These are phyloP conservation scores for Phrynosoma blainvillii DNA, from an alignment of 2,113 vertebrate genomes.

Conservation along the genomic window DNA sequence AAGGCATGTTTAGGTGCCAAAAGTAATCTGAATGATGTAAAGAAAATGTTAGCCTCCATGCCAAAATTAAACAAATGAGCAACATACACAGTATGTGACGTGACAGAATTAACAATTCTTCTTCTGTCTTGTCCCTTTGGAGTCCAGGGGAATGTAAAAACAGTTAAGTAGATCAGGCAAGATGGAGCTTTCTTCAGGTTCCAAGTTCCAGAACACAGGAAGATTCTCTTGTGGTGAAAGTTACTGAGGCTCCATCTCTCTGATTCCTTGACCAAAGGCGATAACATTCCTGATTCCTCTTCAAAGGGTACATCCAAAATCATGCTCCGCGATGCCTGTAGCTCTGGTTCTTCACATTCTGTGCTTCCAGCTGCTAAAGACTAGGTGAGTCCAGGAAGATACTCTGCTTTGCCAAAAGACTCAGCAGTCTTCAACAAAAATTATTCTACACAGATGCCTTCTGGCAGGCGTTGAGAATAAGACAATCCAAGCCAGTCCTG, in stretches of 20 bases:
- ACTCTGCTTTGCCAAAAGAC: neutral
- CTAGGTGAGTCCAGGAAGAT: neutral
- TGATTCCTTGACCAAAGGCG: neutral
- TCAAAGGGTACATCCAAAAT: slow-evolving; percentile 18
- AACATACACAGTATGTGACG: neutral
- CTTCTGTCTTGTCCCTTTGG: neutral
- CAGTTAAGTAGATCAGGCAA: neutral
- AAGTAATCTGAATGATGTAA: neutral
- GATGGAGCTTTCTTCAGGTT: slow-evolving; percentile 22
- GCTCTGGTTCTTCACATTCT: slow-evolving; percentile 6
- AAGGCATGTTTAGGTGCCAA: neutral
- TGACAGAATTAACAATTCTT: neutral
- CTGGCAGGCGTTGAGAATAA: neutral
- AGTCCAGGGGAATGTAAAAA: slow-evolving; percentile 28
- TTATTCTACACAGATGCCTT: neutral
- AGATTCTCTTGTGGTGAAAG: slow-evolving; percentile 36
- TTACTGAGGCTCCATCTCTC: slow-evolving; percentile 31
- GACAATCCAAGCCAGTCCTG: slow-evolving; percentile 14
- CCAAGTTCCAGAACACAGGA: slow-evolving; percentile 29
- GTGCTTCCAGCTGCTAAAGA: slow-evolving; percentile 20
- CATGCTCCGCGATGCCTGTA: neutral
- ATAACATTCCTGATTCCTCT: slow-evolving; percentile 28
- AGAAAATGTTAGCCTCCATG: neutral
- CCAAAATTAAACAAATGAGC: slow-evolving; percentile 14
- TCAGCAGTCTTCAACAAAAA: slow-evolving; percentile 33